Conservation (phyloP, 1,140 invertebrate species). For the Zaprionus kolodkinae region DNA sequence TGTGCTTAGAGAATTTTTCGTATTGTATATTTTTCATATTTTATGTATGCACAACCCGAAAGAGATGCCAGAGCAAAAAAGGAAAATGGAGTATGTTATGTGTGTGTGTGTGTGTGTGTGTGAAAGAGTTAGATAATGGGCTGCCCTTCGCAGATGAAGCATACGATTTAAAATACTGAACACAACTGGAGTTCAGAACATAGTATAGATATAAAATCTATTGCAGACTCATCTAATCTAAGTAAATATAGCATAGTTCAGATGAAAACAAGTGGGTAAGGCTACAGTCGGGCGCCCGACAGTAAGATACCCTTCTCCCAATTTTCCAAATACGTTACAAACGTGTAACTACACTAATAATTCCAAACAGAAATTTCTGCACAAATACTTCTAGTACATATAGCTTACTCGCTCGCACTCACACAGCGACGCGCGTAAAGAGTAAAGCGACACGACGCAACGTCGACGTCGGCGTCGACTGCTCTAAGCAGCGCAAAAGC, state of each 20-base stretch:
- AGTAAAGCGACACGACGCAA: too few species aligned
- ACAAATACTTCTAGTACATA: too few species aligned
- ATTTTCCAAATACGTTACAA: too few species aligned
- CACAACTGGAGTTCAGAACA: background rate
- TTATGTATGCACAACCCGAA: slow-evolving; percentile 43
- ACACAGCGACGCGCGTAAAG: too few species aligned
- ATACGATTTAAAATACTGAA: slow-evolving; percentile 3
- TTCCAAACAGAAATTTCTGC: too few species aligned
- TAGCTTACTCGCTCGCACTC: too few species aligned
- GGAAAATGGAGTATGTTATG: background rate
- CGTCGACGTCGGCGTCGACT: too few species aligned
- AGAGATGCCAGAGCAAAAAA: background rate
- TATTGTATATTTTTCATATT: slow-evolving; percentile 70
- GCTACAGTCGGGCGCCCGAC: too few species aligned
- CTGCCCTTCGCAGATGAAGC: background rate
- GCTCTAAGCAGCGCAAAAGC: too few species aligned
- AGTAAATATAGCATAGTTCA: background rate
- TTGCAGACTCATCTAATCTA: background rate
- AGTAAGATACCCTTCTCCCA: too few species aligned
- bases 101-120: background rate
- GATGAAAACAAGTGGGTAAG: too few species aligned
- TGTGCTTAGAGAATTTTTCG: slow-evolving; percentile 62
- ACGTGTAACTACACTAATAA: too few species aligned
- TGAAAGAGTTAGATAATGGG: background rate
- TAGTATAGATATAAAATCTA: background rate